Evolutionary conservation across 2,113 vertebrate species (phyloP).

Genomic region (Crotalus viridis): DNA sequence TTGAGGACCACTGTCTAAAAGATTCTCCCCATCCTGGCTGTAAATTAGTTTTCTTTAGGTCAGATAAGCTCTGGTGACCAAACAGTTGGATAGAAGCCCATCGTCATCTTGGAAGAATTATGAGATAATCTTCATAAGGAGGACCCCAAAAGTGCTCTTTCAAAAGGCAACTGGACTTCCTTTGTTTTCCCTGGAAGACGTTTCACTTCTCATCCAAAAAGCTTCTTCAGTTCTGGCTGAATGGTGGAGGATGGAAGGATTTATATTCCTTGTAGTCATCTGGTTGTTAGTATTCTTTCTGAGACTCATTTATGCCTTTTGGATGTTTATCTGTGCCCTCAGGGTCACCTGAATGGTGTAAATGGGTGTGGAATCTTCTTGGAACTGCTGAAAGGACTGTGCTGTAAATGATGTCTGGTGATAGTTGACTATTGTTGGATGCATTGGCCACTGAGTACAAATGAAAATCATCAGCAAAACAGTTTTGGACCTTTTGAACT

Average conservation of each 20-base stretch:
- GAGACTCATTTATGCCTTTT: background rate
- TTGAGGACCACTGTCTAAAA: background rate
- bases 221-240: background rate
- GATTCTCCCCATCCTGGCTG: background rate
- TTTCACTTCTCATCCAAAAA: background rate
- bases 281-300: background rate
- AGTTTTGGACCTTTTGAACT: background rate
- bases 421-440: background rate
- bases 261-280: background rate
- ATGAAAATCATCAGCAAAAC: background rate
- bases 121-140: background rate
- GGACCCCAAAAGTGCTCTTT: background rate
- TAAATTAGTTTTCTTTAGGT: background rate
- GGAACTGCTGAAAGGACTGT: background rate
- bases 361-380: background rate
- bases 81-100: background rate
- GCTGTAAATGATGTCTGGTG: background rate
- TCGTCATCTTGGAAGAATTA: background rate
- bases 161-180: background rate
- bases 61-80: background rate
- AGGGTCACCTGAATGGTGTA: background rate
- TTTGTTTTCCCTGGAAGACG: background rate
- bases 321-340: background rate
- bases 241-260: background rate
- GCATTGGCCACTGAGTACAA: background rate